Evolutionary conservation across 2,113 vertebrate genomes (phyloP).

Genomic region (Chionodraco myersi): DNA sequence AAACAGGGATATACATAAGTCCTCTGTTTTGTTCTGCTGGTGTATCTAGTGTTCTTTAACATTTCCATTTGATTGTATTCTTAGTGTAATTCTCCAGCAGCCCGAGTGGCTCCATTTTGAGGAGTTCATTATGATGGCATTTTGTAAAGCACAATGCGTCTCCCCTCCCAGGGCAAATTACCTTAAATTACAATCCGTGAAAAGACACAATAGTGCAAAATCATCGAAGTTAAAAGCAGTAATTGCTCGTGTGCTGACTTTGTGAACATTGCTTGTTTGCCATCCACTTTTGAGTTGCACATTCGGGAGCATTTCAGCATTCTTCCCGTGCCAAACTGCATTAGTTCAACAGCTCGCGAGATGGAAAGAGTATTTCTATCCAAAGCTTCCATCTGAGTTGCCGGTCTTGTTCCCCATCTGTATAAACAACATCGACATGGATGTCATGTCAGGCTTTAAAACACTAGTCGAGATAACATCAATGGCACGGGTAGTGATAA

Average conservation of each 20-base stretch:
- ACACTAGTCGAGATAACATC: conserved; percentile 54
- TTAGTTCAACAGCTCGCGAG: conserved; percentile 29
- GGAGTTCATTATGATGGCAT: conserved; percentile 36
- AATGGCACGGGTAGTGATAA: conserved; percentile 49
- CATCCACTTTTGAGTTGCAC: conserved; percentile 11
- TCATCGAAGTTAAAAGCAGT: conserved; percentile 47
- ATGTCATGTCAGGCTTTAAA: conserved; percentile 37
- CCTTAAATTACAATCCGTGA: conserved; percentile 41
- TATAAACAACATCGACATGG: conserved; percentile 14
- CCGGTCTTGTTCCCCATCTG: conserved; percentile 15
- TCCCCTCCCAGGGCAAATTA: conserved; percentile 43
- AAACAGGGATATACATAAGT: conserved; percentile 25
- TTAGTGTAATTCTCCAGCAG: neutral
- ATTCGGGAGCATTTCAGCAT: conserved; percentile 22
- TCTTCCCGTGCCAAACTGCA: conserved; percentile 32
- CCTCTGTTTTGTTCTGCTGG: conserved; percentile 11
- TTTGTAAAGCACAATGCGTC: conserved; percentile 26
- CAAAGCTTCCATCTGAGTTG: neutral
- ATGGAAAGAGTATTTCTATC: conserved; percentile 24
- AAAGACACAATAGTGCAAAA: conserved; percentile 35
- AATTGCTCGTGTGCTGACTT: conserved; percentile 40
- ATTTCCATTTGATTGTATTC: conserved; percentile 1
- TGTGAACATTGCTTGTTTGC: conserved; percentile 5
- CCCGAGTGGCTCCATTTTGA: neutral
- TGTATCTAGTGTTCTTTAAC: neutral